Base-by-base conservation (phyloP, 2,888 invertebrate species). In the Andrena flavipes region DNA sequence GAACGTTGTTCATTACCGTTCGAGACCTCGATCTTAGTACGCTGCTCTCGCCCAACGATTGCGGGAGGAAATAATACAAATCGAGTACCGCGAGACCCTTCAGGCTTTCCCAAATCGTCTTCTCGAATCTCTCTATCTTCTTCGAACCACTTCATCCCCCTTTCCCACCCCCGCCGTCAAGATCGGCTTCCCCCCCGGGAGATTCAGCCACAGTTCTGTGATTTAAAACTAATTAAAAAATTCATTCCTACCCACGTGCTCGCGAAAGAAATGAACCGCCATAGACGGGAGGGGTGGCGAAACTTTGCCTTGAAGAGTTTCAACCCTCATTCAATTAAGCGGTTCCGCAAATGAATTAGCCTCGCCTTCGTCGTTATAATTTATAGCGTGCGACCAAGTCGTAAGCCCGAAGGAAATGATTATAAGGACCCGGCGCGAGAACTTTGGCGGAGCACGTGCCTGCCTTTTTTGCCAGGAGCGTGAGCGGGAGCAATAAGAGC, bases 321-420 rank as follows among this genome's bases (percentile, higher is more conserved):
- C 16, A 71, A 20, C 77, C 51, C 64, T 49, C 62, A 64, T 77
- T 59, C 33, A 70, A 79, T 77, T 78, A 78, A 79, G 33, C 20
- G 23, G 63, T 67, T 73, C 13, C 35, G 13, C 35, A 33, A 73
- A 73, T 29, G 54, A 73, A 65, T 51, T 56, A 64, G 42, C 42
- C 42, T 42, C 42, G 42, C 42, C 56, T 63, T 35, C 70, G 23
- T 67, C 54, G 54, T 33, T 23, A 13, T 16, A 78, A 70, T 70
- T 62, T 77, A 56, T 64, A 13, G 49, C 56, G 79, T 48, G 78
- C 35, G 6, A 4, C 29, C 1, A 16, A 16, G 16, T 35, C 77
- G 56, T 79, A 48, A 69, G 54, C 62, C 5, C 26, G 63, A 6
- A 42, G 54, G 30, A 63, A 64, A 79, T 59, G 54, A 70, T 76